phyloP scores from a whole-genome alignment of 2,113 vertebrate genomes.

The Erpornis zantholeuca region DNA sequence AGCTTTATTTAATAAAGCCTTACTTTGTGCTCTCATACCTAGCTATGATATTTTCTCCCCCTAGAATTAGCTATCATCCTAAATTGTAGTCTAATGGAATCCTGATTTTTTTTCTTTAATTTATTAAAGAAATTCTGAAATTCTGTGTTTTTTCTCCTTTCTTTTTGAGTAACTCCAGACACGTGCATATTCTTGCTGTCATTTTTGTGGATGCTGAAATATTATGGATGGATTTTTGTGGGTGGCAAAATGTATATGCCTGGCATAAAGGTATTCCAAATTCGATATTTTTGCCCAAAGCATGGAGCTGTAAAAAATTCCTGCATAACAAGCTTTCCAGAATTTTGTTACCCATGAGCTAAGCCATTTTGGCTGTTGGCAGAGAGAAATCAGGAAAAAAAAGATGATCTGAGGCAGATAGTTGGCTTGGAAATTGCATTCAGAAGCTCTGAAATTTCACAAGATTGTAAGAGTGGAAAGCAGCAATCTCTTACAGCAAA shows the following conservation, averaged over 20 bases:
- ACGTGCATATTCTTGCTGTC: background rate
- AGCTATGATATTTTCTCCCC: rapidly evolving
- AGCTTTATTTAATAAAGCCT: background rate
- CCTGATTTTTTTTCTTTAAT: background rate
- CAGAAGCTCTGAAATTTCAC: background rate
- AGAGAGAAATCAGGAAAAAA: background rate
- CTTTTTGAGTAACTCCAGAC: background rate
- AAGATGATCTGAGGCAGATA: background rate
- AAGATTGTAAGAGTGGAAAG: background rate
- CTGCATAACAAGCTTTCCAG: background rate
- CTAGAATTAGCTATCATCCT: background rate
- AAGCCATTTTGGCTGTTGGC: background rate
- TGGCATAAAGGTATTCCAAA: background rate
- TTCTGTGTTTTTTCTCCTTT: background rate
- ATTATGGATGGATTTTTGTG: background rate
- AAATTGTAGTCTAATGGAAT: background rate
- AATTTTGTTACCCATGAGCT: background rate
- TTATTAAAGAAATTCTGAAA: background rate
- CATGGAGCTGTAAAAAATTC: background rate
- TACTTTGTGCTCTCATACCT: background rate
- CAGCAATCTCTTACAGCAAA: background rate
- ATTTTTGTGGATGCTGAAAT: background rate
- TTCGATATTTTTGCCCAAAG: background rate
- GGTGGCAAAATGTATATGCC: background rate
- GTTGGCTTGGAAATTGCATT: background rate